Percentiles rank a stretch among this genome's conserved stretches.
phyloP scores from a whole-genome alignment of 2,797 vertebrate genomes.

The Pagetopsis macropterus region DNA sequence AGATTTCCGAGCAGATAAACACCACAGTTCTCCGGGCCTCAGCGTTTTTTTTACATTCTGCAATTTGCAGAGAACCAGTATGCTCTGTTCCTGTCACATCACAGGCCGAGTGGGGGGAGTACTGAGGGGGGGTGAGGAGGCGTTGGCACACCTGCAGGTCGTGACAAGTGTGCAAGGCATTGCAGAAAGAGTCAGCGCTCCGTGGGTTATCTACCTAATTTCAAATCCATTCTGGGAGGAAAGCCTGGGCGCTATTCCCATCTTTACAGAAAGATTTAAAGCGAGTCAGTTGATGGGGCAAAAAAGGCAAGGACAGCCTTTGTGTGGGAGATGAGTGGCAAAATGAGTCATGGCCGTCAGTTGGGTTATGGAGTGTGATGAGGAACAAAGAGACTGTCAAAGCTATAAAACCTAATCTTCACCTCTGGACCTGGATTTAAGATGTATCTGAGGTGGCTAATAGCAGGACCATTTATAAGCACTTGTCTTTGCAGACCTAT shows the following conservation, averaged over 20 bases:
- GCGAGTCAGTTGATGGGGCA: conserved; percentile 69
- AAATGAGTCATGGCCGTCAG: conserved; percentile 71
- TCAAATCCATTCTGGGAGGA: conserved; percentile 67
- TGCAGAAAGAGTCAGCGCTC: conserved; percentile 62
- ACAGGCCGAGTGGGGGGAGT: conserved; percentile 24
- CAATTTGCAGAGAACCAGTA: conserved; percentile 67
- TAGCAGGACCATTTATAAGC: background rate
- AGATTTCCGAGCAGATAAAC: conserved; percentile 78
- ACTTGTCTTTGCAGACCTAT: background rate
- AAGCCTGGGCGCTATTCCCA: conserved; percentile 65
- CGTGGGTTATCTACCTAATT: conserved; percentile 76
- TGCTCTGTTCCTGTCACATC: conserved; percentile 67
- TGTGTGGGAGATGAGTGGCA: conserved; percentile 79
- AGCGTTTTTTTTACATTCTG: conserved; percentile 66
- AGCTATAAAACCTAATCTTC: conserved; percentile 52
- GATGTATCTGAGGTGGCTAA: conserved; percentile 19
- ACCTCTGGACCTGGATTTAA: conserved; percentile 28
- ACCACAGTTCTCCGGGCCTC: conserved; percentile 66
- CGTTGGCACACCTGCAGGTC: conserved; percentile 61
- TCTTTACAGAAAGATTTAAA: conserved; percentile 76
- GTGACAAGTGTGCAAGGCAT: conserved; percentile 66
- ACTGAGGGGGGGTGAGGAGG: conserved; percentile 29
- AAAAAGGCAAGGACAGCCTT: conserved; percentile 74
- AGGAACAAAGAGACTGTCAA: conserved; percentile 71
- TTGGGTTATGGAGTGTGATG: conserved; percentile 75